Evolutionary conservation across 92 coral and sea anemone genomes (phyloP).

Genomic region (Desmophyllum pertusum): DNA sequence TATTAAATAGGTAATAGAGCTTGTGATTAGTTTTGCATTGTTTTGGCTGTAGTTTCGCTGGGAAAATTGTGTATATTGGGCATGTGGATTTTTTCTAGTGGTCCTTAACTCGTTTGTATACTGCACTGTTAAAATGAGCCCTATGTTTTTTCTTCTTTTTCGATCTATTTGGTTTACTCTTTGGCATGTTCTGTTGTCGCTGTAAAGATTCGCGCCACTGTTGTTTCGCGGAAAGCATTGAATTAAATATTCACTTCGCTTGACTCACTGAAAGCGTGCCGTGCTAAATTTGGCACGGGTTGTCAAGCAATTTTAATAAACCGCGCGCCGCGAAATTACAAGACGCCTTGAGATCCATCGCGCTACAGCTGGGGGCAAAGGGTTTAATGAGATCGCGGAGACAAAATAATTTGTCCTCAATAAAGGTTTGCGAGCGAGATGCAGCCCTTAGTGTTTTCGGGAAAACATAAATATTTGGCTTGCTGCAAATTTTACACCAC

Average conservation of each 20-base stretch:
- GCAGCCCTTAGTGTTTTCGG: slow-evolving; percentile 44
- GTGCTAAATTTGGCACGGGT: slow-evolving; percentile 29
- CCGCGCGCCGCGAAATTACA: slow-evolving; percentile 39
- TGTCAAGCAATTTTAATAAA: slow-evolving; percentile 20
- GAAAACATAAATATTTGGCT: slow-evolving; percentile 70
- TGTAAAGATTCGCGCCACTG: slow-evolving; percentile 18
- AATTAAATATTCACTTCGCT: slow-evolving; percentile 44
- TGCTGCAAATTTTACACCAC: slow-evolving; percentile 65
- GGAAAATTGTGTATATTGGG: slow-evolving; percentile 25
- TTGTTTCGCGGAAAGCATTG: slow-evolving; percentile 11
- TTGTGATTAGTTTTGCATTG: slow-evolving; percentile 50
- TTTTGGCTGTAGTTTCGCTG: slow-evolving; percentile 43
- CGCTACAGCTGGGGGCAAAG: slow-evolving; percentile 43
- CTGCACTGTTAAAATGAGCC: slow-evolving; percentile 14
- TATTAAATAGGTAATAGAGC: slow-evolving; percentile 44
- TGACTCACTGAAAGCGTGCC: slow-evolving; percentile 22
- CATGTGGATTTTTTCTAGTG: slow-evolving; percentile 40
- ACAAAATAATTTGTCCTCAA: slow-evolving; percentile 49
- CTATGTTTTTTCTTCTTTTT: slow-evolving; percentile 4
- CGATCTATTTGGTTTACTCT: slow-evolving; percentile 37
- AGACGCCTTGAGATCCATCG: slow-evolving; percentile 21
- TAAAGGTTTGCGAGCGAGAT: slow-evolving; percentile 29
- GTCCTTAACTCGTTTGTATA: slow-evolving; percentile 1
- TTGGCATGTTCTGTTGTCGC: slow-evolving; percentile 26
- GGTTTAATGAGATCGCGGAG: slow-evolving; percentile 50